Base-by-base conservation (phyloP, 2,113 vertebrate species). In the Bungarus multicinctus region DNA sequence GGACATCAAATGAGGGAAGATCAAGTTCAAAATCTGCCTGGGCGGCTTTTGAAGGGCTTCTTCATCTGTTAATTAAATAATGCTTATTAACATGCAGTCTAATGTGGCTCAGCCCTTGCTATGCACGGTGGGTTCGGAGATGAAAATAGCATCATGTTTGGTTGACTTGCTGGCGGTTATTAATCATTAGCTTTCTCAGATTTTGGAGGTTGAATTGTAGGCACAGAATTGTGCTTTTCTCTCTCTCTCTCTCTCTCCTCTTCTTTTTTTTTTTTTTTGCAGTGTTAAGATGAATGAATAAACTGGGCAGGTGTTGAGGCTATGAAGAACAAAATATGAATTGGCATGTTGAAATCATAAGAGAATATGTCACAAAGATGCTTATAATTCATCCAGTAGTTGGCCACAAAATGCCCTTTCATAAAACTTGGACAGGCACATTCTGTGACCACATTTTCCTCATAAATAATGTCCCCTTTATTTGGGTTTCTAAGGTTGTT, bases 1-100 rank as follows among this genome's bases (percentile, higher is more conserved):
- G 98, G 98, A 98, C 98, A 98, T 98, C 97, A 98, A 98, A 98
- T 97, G 97, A 97, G 97, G 97, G 98, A 98, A 98, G 98, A 98
- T 98, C 97, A 98, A 98, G 98, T 98, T 98, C 98, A 98, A 98
- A 97, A 97, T 98, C 97, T 98, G 98, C 98, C 95, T 94, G 96
- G 1, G 8, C 0, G 20, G 96, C 96, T 97, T 97, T 95, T 90
- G 89, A 96, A 98, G 97, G 96, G 96, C 96, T 97, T 97, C 98
- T 97, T 98, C 98, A 97, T 98, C 98, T 97, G 96, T 97, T 98
- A 97, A 98, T 98, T 98, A 98, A 98, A 98, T 97, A 96, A 97
- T 96, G 95, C 96, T 97, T 91, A 96, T 98, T 98, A 98, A 93
- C 0, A 93, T 95, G 96, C 96, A 97, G 96, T 97, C 96, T 95